Base-by-base conservation (phyloP, 2,888 invertebrate species). In the Pycnomerus fuliginosus region DNA sequence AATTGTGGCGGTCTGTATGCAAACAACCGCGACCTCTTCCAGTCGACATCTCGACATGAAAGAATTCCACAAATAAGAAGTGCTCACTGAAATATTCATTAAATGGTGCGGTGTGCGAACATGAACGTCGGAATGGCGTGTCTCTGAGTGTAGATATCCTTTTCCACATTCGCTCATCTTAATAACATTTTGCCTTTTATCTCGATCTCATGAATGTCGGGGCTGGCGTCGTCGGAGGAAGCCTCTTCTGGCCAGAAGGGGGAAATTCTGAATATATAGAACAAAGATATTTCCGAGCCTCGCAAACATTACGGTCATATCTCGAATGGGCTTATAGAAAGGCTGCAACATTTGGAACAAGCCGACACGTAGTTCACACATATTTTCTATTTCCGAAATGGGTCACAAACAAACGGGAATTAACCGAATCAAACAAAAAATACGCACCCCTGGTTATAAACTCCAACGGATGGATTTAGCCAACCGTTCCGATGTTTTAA, bases 181-280 rank as follows among this genome's bases (percentile, higher is more conserved):
- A 58, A 58, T 56, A 58, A 56, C 53, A 54, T 55, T 54, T 54
- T 48, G 47, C 47, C 58, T 52, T 56, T 56, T 52, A 58, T 53
- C 51, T 48, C 42, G 50, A 48, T 49, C 52, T 52, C 51, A 55
- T 55, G 55, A 55, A 57, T 55, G 53, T 53, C 46, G 46, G 31
- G 23, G 15, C 13, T n/a, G 32, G 29, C 22, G 16, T 29, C 27
- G 16, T n/a, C n/a, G n/a, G n/a, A n/a, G n/a, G n/a, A n/a, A n/a
- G n/a, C n/a, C n/a, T n/a, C n/a, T n/a, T n/a, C n/a, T n/a, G n/a
- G n/a, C n/a, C n/a, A n/a, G n/a, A n/a, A n/a, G n/a, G n/a, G n/a
- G n/a, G n/a, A n/a, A n/a, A n/a, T n/a, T n/a, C n/a, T n/a, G n/a
- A n/a, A n/a, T n/a, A n/a, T n/a, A n/a, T n/a, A n/a, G n/a, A n/a